Evolutionary conservation across 35 echinoderm and acorn worm species (phyloP), one percentile per base, ranked within the genome.

Genomic region (Anneissia japonica): DNA sequence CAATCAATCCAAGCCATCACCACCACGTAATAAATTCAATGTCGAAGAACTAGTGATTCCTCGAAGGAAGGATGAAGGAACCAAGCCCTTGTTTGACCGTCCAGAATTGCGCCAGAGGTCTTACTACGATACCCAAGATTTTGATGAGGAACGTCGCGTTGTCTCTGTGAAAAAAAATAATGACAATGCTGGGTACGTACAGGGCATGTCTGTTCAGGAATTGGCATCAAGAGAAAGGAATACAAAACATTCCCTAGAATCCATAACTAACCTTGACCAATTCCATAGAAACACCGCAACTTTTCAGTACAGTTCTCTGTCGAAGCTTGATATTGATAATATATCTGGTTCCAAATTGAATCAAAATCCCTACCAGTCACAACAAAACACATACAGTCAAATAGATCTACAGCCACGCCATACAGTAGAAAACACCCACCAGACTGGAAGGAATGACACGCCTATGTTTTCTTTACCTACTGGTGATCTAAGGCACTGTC

Each of bases 21-120:
- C 79, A 37, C 35, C 38, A 30, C 32, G 79, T 30, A 36, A 81
- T 26, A 81, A 39, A 36, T 30, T 81, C 30, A 39, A 81, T 28
- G 35, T 39, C 11, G 37, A 36, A 32, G 79, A 38, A 30, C 35
- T 91, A 72, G 89, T 86, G 32, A 91, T 91, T 72, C 82, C 83
- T 13, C 38, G 89, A 26, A 35, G 83, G 29, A 85, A 85, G 51
- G 83, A 91, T 75, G 89, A 91, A 37, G 89, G 89, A 3, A 85
- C 76, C 4, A 86, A 83, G 4, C 82, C 82, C 13, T 64, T 91
- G 4, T 85, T 91, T 91, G 89, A 91, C 39, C 74, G 89, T 36
- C 82, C 82, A 23, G 89, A 91, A 72, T 72, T 91, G 36, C 87
- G 51, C 10, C 51, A 64, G 51, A 64, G 51, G 26, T 64, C 51